Base-by-base conservation (phyloP, 1,140 invertebrate species). In the Brachionus asplanchnoidis region DNA sequence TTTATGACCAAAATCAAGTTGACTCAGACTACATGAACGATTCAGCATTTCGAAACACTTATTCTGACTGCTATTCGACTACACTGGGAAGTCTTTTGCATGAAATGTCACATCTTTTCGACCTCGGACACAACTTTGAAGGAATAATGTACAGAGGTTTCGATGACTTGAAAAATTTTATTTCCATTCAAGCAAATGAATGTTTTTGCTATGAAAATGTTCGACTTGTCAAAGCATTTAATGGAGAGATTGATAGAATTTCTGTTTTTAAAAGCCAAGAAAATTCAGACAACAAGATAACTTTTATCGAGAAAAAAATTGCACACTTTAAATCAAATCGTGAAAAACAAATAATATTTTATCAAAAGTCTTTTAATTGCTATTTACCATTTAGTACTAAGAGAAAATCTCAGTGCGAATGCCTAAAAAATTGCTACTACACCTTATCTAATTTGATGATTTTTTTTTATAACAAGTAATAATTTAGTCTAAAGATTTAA, bases 61-160 rank as follows among this genome's bases (percentile, higher is more conserved):
- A 89, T 82, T 95, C 95, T 79, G 95, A 94, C 28, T 96, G 95
- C 87, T 95, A 95, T 90, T 94, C 95, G 3, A 97, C 95, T 11
- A 95, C 94, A 17, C 89, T 98, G 40, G 96, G 96, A 4, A 94
- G 95, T n/a, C 93, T 95, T 7, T 93, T 96, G 36, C 96, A 98
- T 90, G 96, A 98, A 91, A 89, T 98, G 60, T 95, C 95, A 12
- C 96, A 98, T 88, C 95, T 94, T 1, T 96, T 98, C 89, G 95
- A 97, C 90, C 92, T 98, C 44, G 95, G 95, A 0, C 96, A 98
- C 88, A 94, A 95, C 0, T 91, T 92, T 86, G 92, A 94, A 86
- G 96, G 96, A 7, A 95, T 98, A 66, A 98, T 98, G 96, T 94
- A 95, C 14, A 92, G 95, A 87, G 95, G 95, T 14, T 97, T 97